Conservation (phyloP, 1,140 invertebrate species). For the Leguminivora glycinivorella region DNA sequence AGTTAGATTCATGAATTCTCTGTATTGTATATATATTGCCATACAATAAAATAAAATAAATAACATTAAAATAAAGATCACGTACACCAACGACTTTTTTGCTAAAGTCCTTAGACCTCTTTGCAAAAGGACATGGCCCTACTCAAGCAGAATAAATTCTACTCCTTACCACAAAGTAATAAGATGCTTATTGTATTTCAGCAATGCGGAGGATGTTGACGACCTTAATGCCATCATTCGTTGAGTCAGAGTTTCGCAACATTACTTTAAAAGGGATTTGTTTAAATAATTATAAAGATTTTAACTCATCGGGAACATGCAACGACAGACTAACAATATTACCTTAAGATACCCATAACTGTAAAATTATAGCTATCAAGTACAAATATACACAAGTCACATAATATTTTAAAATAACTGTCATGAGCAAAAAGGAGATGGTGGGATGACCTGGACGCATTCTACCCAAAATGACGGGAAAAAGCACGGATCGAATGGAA, state of each 20-base stretch:
- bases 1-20: too few relatives aligned
- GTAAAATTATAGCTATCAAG: not conserved
- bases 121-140: not conserved
- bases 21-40: too few relatives aligned
- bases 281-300: not conserved
- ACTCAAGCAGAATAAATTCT: not conserved
- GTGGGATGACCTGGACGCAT: too few relatives aligned
- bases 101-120: not conserved
- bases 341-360: not conserved
- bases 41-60: not conserved
- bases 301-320: not conserved
- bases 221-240: not conserved
- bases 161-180: not conserved
- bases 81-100: not conserved
- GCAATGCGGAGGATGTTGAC: not conserved
- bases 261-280: not conserved
- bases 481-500: too few relatives aligned
- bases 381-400: not conserved
- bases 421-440: too few relatives aligned
- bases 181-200: not conserved
- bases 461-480: too few relatives aligned
- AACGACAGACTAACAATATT: not conserved
- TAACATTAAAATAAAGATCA: slow-evolving; percentile 3
- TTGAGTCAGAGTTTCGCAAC: slow-evolving; percentile 4
- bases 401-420: too few relatives aligned